Base-by-base conservation (phyloP, 2,888 invertebrate species). In the Philonicus albiceps region DNA sequence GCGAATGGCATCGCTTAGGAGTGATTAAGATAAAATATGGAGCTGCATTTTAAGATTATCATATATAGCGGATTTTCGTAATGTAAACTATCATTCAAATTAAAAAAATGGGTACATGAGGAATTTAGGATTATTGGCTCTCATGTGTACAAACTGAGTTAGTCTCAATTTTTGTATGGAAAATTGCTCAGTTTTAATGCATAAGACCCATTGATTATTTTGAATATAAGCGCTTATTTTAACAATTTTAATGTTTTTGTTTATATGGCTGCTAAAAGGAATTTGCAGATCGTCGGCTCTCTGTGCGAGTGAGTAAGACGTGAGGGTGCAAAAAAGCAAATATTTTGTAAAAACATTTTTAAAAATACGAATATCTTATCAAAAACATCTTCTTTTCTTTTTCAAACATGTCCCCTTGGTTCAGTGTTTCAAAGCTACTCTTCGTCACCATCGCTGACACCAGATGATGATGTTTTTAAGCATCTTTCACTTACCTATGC, bases 381-480 rank as follows among this genome's bases (percentile, higher is more conserved):
- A 74, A 30, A 74, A 74, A 31, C n/a, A 31, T 7, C 3, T 86
- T 75, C 53, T 53, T 84, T 83, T 83, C 90, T 83, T 31, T 76
- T 90, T n/a, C 89, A 64, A 89, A 93, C 94, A 94, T 94, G 92
- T 94, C 94, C 94, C 92, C 91, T 94, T 90, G 94, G 94, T 89
- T 93, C 94, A 97, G 97, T 97, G 93, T 97, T 97, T 93, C 96
- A 97, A 94, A 96, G 95, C 91, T 96, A 96, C 91, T 94, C 96
- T 43, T 96, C 96, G 88, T 93, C 96, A 84, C 96, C 97, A 64
- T 97, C 97, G 1, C 93, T 96, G 88, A 96, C 97, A 34, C 98
- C 98, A 0, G 98, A 98, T 91, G 97, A 98, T 91, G 98, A 98
- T 91, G 96, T 98, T 19, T 98, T 98, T 93, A 95, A 95, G 87